A percentile compares a stretch with the other conserved stretches of the same genome.
phyloP scores from a whole-genome alignment of 2,113 vertebrate species.

The Corythornis madagascariensis region DNA sequence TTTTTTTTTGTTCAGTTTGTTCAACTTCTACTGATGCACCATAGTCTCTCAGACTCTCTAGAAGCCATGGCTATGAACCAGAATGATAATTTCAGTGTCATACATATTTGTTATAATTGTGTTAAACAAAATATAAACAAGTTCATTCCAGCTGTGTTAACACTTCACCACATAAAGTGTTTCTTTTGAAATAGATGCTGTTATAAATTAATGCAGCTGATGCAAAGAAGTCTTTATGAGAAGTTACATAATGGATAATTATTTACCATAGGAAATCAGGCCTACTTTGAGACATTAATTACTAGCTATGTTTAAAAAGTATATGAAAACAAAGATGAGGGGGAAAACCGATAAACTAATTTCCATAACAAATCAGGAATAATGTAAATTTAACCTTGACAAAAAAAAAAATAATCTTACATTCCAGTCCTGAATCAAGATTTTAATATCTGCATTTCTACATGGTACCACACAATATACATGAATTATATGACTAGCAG shows the following conservation, averaged over 20 bases:
- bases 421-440: background rate
- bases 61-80: background rate
- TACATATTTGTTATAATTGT: background rate
- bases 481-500: background rate
- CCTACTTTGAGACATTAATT: background rate
- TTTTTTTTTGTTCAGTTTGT: background rate
- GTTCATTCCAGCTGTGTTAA: background rate
- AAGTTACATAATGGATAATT: background rate
- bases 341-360: background rate
- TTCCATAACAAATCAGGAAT: background rate
- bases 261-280: background rate
- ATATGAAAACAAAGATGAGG: background rate
- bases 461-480: fast-evolving
- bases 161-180: background rate
- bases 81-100: background rate
- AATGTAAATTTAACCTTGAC: background rate
- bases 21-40: background rate
- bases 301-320: background rate
- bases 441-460: background rate
- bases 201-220: background rate
- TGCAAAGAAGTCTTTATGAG: background rate
- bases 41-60: background rate
- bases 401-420: background rate
- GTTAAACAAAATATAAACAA: background rate
- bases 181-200: background rate